Evolutionary conservation across 2,113 vertebrate genomes (phyloP).

Genomic region (Cebidichthys violaceus): DNA sequence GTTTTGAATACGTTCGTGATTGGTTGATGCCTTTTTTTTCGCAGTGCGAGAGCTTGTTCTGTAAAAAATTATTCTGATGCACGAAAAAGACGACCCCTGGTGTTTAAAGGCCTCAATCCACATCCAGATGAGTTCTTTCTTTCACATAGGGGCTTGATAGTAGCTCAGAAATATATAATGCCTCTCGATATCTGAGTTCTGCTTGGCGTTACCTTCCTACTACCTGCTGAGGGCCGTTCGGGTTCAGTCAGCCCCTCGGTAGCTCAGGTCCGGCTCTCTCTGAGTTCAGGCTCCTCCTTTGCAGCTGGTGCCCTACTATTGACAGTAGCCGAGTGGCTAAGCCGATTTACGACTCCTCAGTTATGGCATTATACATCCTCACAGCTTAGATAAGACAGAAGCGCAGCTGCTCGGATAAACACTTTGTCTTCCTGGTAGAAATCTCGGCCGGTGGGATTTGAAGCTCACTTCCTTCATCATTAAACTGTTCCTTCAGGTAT

Average conservation of each 20-base stretch:
- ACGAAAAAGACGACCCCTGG: too few species aligned
- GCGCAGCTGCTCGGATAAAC: slow-evolving; percentile 11
- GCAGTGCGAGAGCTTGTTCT: too few species aligned
- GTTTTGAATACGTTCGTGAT: too few species aligned
- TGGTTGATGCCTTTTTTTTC: too few species aligned
- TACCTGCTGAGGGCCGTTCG: neutral
- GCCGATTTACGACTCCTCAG: slow-evolving; percentile 54
- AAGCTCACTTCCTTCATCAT: slow-evolving; percentile 12
- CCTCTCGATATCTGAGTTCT: neutral
- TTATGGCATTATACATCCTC: slow-evolving; percentile 60
- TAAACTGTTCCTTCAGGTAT: slow-evolving; percentile 1
- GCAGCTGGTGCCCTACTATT: slow-evolving; percentile 5
- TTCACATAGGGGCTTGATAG: neutral
- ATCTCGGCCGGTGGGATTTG: neutral
- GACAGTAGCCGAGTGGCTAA: slow-evolving; percentile 31
- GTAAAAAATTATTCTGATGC: too few species aligned
- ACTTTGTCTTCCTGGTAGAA: slow-evolving; percentile 13
- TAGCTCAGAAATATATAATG: neutral
- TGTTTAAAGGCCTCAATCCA: neutral
- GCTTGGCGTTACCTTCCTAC: neutral
- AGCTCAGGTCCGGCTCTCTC: neutral
- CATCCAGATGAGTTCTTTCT: neutral
- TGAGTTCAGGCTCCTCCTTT: neutral
- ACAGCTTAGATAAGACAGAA: slow-evolving; percentile 52
- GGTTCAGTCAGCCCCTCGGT: neutral